phyloP scores from a whole-genome alignment of 1,140 invertebrate species.

The Bicyclus anynana region DNA sequence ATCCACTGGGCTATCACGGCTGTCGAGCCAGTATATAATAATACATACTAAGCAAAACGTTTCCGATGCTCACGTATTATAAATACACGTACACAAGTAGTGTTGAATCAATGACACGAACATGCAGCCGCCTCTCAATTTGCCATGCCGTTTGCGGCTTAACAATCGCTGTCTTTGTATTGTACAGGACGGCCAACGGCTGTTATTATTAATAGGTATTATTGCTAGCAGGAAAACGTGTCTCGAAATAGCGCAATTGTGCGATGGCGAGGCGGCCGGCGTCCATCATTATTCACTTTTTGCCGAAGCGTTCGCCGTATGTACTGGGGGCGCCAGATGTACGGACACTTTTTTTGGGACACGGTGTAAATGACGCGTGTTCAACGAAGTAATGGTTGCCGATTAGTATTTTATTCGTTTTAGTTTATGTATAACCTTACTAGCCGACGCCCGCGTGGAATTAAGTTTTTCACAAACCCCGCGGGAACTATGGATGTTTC shows the following conservation, averaged over 20 bases:
- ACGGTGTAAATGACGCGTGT: too few species aligned
- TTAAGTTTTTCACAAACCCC: too few species aligned
- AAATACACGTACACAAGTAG: too few species aligned
- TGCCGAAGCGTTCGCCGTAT: conserved; percentile 28
- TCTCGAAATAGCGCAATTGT: conserved; percentile 63
- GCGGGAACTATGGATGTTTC: too few species aligned
- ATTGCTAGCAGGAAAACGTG: conserved; percentile 63
- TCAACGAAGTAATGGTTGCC: too few species aligned
- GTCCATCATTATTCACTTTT: conserved; percentile 61
- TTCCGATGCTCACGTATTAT: too few species aligned
- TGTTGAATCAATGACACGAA: background rate
- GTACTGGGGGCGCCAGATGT: conserved; percentile 19
- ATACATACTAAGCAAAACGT: too few species aligned
- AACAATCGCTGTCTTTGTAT: conserved; percentile 17
- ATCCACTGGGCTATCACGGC: too few species aligned
- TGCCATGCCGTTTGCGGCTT: conserved; percentile 12
- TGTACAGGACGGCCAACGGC: conserved; percentile 25
- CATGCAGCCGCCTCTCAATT: conserved; percentile 1
- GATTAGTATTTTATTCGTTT: too few species aligned
- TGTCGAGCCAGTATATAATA: too few species aligned
- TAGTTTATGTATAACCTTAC: too few species aligned
- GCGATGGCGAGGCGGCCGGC: conserved; percentile 36
- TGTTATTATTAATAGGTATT: conserved; percentile 56
- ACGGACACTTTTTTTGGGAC: background rate
- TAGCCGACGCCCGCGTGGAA: too few species aligned